These are phyloP conservation scores for Halcyon badia DNA, from an alignment of 2,797 vertebrate genomes.

Conservation along the genomic window DNA sequence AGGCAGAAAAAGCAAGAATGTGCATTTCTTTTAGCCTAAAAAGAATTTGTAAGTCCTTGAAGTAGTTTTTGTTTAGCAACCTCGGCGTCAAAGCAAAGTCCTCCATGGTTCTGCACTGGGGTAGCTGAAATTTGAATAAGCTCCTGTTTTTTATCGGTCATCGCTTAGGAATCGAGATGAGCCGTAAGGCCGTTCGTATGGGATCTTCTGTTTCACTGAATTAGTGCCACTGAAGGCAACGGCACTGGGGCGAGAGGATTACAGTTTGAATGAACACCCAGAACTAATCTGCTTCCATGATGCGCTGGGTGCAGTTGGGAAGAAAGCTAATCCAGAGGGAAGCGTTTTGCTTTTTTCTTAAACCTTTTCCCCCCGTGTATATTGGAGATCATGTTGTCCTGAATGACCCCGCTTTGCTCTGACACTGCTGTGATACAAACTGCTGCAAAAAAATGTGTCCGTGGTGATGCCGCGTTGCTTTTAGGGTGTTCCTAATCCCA, in stretches of 20 bases:
- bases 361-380: neutral
- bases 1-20: neutral
- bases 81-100: neutral
- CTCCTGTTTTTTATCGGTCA: neutral
- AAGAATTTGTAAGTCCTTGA: neutral
- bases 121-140: slow-evolving; percentile 1
- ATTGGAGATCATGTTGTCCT: neutral
- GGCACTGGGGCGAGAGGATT: neutral
- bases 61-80: neutral
- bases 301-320: neutral
- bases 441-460: neutral
- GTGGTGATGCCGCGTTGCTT: neutral
- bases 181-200: accelerated
- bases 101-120: neutral
- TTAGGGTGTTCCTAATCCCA: neutral
- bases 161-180: neutral
- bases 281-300: slow-evolving; percentile 13
- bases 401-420: neutral
- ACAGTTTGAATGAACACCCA: neutral
- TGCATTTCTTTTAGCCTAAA: neutral
- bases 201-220: slow-evolving; percentile 6
- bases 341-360: neutral
- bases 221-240: neutral
- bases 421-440: neutral
- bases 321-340: slow-evolving; percentile 1